Base-by-base conservation (phyloP, 1,140 invertebrate genomes). In the Solen grandis region DNA sequence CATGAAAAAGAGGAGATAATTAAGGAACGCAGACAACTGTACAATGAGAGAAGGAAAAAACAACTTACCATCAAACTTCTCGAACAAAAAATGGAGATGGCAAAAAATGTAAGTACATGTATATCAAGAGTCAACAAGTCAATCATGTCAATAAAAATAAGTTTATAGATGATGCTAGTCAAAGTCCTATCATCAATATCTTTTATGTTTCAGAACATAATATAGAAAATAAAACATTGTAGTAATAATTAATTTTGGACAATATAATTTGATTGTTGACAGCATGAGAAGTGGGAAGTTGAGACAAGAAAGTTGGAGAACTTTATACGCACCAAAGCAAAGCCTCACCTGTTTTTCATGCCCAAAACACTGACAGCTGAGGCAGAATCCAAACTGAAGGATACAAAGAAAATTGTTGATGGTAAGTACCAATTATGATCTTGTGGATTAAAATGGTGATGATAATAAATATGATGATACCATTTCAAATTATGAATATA, bases 51-150 rank as follows among this genome's bases (percentile, higher is more conserved):
- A 55, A 96, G 97, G 90, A 94, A 95, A 76, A 97, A 98, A 90
- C 96, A 98, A 90, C 94, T 95, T 1, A 96, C 97, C 91, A 97
- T 99, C 57, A 95, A 95, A 87, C 95, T 95, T 55, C 93, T 99
- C n/a, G 97, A 99, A 92, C 94, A 95, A 57, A 99, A 99, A 93
- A 96, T 99, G 94, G 95, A 95, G 16, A 93, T 97, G 33, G 95
- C 97, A 77, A 95, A 96, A 86, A 96, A 97, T 91, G 97, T 97
- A 87, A 89, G 91, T 78, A n/a, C n/a, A n/a, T n/a, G n/a, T n/a
- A n/a, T n/a, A n/a, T n/a, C n/a, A n/a, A n/a, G n/a, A n/a, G n/a
- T n/a, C n/a, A n/a, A n/a, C n/a, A n/a, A n/a, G n/a, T n/a, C n/a
- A n/a, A n/a, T n/a, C n/a, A n/a, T n/a, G n/a, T n/a, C n/a, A n/a